phyloP scores from a whole-genome alignment of 53 echinoderm and acorn worm species.

The Stichopus horrens region DNA sequence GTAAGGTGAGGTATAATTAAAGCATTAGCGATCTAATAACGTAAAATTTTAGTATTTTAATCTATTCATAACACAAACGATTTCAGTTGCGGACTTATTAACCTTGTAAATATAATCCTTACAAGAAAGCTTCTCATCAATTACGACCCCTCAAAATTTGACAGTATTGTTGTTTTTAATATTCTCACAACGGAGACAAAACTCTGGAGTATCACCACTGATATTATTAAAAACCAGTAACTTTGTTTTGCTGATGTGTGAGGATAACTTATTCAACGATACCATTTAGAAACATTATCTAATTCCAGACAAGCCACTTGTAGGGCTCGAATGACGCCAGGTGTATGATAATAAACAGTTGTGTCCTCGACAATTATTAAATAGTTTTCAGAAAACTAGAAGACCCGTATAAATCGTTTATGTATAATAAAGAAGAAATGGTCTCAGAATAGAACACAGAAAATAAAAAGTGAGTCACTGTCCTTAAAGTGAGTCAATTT shows the following conservation, averaged over 20 bases:
- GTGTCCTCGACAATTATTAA: background rate
- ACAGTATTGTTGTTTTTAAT: background rate
- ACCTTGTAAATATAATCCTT: background rate
- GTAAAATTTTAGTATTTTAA: background rate
- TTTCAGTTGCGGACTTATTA: background rate
- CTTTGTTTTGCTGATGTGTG: slow-evolving; percentile 4
- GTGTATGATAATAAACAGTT: slow-evolving; percentile 8
- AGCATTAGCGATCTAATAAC: background rate
- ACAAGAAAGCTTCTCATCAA: background rate
- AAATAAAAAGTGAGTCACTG: no score
- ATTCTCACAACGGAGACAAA: background rate
- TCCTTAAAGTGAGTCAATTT: no score
- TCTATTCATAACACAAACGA: slow-evolving; percentile 11
- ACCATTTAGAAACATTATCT: background rate
- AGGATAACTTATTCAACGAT: background rate
- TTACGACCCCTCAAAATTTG: background rate
- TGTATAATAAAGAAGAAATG: background rate
- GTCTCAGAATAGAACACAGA: no score
- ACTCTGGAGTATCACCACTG: slow-evolving; percentile 5
- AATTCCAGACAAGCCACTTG: background rate
- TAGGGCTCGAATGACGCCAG: background rate
- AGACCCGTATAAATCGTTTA: background rate
- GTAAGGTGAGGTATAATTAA: background rate
- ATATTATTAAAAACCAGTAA: background rate
- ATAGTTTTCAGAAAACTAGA: background rate